Conservation (phyloP, 1,140 invertebrate species). For the Gonioctena quinquepunctata region DNA sequence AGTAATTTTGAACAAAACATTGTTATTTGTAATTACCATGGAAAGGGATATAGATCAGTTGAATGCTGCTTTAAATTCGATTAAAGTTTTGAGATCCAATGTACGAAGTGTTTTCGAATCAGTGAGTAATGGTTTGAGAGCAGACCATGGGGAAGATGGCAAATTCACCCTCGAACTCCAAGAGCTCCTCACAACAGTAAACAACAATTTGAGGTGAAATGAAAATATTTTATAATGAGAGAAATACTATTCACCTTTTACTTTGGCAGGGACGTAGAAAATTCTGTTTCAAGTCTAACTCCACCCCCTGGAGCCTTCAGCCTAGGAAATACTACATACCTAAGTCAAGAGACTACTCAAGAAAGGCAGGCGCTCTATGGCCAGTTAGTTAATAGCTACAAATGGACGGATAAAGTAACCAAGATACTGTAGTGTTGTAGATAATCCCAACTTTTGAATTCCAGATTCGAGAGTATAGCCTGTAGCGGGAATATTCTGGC, state of each 20-base stretch:
- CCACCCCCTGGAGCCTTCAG: conserved; percentile 76
- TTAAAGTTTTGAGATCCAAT: conserved; percentile 77
- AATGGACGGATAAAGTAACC: conserved; percentile 85
- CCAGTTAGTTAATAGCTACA: conserved; percentile 85
- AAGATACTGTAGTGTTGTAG: background rate
- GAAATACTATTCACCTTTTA: background rate
- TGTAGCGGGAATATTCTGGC: conserved; percentile 75
- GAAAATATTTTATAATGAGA: too few species aligned
- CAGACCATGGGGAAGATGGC: conserved; percentile 76
- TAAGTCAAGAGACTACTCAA: conserved; percentile 85
- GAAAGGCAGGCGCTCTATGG: conserved; percentile 85
- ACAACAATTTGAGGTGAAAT: conserved; percentile 74
- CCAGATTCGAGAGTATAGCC: conserved; percentile 80
- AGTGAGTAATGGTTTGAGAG: conserved; percentile 74
- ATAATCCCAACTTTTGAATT: conserved; percentile 16
- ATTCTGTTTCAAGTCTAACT: conserved; percentile 70
- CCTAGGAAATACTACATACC: conserved; percentile 78
- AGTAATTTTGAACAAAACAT: too few species aligned
- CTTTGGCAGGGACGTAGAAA: conserved; percentile 73
- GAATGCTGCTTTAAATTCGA: conserved; percentile 71
- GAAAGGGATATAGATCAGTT: conserved; percentile 67
- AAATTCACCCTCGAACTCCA: conserved; percentile 82
- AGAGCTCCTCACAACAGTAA: conserved; percentile 74
- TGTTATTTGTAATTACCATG: conserved; percentile 26
- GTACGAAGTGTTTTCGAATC: conserved; percentile 82